phyloP scores from a whole-genome alignment of 2,113 vertebrate genomes.

The Pollimyrus isidori region DNA sequence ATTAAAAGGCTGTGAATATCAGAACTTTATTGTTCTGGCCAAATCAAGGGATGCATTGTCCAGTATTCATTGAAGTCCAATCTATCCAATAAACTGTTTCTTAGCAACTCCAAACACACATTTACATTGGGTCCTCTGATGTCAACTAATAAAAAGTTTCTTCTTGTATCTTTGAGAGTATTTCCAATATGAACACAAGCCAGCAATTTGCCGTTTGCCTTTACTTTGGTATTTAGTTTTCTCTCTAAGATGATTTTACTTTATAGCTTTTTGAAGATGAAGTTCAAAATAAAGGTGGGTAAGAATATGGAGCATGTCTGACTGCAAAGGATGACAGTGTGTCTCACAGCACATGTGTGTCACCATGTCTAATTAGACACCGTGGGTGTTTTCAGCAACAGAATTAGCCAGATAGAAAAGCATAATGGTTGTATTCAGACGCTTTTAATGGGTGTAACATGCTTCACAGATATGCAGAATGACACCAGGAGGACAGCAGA shows the following conservation, averaged over 20 bases:
- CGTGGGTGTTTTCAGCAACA: neutral
- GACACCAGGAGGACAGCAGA: neutral
- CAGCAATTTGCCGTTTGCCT: neutral
- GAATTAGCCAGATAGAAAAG: neutral
- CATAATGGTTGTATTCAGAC: neutral
- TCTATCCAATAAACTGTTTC: slow-evolving; percentile 29
- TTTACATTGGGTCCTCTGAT: neutral
- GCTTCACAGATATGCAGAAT: neutral
- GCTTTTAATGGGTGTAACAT: neutral
- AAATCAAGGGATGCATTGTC: slow-evolving; percentile 1
- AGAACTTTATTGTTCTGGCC: neutral
- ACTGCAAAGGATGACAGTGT: neutral
- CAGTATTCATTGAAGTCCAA: neutral
- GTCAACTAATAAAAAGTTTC: slow-evolving; percentile 9
- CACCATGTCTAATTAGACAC: neutral
- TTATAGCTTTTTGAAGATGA: neutral
- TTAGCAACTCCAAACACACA: slow-evolving; percentile 28
- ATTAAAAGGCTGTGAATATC: neutral
- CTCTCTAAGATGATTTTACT: neutral
- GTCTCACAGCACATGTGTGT: neutral
- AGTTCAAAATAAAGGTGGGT: neutral
- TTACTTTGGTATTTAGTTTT: neutral
- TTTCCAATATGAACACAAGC: neutral
- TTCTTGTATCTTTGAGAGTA: neutral
- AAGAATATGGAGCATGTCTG: neutral